phyloP scores from a whole-genome alignment of 2,797 vertebrate genomes.

The Salarias fasciatus region DNA sequence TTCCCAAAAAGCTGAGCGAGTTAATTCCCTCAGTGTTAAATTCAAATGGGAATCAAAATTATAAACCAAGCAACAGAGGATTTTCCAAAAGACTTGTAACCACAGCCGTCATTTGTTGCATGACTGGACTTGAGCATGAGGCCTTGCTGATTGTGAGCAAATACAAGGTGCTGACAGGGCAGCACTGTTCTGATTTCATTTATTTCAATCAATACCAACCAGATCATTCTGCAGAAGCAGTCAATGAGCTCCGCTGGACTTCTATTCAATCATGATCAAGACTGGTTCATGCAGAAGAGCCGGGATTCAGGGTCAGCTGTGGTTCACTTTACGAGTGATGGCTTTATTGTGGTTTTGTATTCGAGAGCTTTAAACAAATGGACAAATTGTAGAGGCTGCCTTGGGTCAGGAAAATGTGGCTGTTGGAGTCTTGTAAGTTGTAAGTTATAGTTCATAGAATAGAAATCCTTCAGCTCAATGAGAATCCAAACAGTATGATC shows the following conservation, averaged over 20 bases:
- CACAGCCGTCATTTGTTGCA: not conserved
- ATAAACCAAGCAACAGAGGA: too few species aligned
- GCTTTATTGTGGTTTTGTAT: not conserved
- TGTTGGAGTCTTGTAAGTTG: too few species aligned
- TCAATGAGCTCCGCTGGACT: slow-evolving; percentile 17
- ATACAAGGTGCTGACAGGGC: slow-evolving; percentile 26
- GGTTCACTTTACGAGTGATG: slow-evolving; percentile 6
- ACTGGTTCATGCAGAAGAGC: slow-evolving; percentile 22
- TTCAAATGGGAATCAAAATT: too few species aligned
- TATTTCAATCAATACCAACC: slow-evolving; percentile 23
- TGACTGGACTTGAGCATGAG: not conserved
- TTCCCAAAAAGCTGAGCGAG: too few species aligned
- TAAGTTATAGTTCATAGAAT: too few species aligned
- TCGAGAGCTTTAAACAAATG: too few species aligned
- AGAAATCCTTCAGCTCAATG: too few species aligned
- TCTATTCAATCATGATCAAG: slow-evolving; percentile 22
- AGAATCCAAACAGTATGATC: too few species aligned
- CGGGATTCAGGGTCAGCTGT: slow-evolving; percentile 19
- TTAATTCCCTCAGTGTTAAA: too few species aligned
- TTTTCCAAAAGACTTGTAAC: too few species aligned
- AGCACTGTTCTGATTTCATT: slow-evolving; percentile 9
- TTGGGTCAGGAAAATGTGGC: too few species aligned
- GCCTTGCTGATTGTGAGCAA: slow-evolving; percentile 5
- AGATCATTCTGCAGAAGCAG: slow-evolving; percentile 24
- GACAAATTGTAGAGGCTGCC: too few species aligned